Evolutionary conservation across 2,113 vertebrate species (phyloP).

Genomic region (Capreolus pygargus): DNA sequence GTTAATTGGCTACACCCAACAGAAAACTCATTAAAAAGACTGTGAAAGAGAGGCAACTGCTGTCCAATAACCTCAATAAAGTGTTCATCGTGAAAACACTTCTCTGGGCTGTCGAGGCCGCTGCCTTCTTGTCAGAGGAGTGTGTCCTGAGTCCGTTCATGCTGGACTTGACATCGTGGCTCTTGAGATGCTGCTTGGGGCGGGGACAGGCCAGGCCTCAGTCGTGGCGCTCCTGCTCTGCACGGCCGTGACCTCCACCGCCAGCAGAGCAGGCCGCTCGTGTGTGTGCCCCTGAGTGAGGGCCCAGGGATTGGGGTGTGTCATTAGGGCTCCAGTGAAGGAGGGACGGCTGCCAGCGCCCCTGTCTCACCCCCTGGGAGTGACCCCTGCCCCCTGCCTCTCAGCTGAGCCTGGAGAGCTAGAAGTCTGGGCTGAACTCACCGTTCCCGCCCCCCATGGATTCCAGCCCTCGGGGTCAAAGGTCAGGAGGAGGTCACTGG

Average conservation of each 20-base stretch:
- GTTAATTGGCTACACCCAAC: background rate
- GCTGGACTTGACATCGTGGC: accelerated
- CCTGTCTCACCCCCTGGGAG: background rate
- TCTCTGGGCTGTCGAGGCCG: background rate
- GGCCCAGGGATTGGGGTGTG: accelerated
- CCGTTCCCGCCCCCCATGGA: background rate
- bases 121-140: accelerated
- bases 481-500: background rate
- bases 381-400: background rate
- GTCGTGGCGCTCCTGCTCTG: background rate
- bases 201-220: background rate
- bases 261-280: too few relatives aligned
- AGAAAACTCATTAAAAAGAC: background rate
- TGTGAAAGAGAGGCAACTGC: background rate
- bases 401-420: background rate
- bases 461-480: background rate
- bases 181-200: background rate
- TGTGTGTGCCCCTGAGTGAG: accelerated
- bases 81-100: accelerated
- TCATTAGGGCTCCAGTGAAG: background rate
- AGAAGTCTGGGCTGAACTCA: background rate
- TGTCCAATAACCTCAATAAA: background rate
- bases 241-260: accelerated
- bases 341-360: accelerated
- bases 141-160: accelerated